Percentiles rank a stretch among this genome's conserved stretches.
These are phyloP conservation scores for Labia minor DNA, from an alignment of 2,888 invertebrate species.

Conservation along the genomic window DNA sequence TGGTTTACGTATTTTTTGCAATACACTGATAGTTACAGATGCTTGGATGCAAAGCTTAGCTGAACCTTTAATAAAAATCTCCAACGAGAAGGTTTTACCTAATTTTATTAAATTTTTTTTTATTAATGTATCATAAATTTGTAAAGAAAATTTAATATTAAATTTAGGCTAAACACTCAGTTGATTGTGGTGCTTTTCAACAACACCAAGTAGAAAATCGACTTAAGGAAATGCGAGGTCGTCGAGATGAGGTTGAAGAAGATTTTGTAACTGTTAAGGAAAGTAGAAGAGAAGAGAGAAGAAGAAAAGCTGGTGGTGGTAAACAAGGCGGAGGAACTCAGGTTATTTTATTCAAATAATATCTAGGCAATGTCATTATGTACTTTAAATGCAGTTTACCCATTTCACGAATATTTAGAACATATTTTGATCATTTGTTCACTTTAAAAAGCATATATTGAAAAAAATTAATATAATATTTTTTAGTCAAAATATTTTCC, in stretches of 20 bases:
- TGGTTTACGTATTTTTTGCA: conserved; percentile 39
- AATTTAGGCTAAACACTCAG: conserved; percentile 34
- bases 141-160: neutral
- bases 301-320: conserved; percentile 75
- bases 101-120: conserved; percentile 14
- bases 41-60: conserved; percentile 56
- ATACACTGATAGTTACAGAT: conserved; percentile 44
- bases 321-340: conserved; percentile 88
- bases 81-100: conserved; percentile 45
- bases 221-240: conserved; percentile 31
- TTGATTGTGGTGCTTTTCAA: conserved; percentile 58
- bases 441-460: neutral
- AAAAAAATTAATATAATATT: no score
- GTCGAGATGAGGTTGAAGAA: conserved; percentile 32
- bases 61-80: conserved; percentile 54
- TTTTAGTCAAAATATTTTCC: no score
- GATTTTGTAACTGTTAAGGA: conserved; percentile 41
- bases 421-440: no score
- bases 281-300: conserved; percentile 75
- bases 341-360: conserved; percentile 25
- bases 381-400: neutral
- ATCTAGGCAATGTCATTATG: neutral
- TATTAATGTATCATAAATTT: neutral
- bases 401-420: conserved; percentile 17
- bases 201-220: conserved; percentile 59